Evolutionary conservation across 1,140 invertebrate genomes (phyloP).

Genomic region (Meloidogyne exigua): DNA sequence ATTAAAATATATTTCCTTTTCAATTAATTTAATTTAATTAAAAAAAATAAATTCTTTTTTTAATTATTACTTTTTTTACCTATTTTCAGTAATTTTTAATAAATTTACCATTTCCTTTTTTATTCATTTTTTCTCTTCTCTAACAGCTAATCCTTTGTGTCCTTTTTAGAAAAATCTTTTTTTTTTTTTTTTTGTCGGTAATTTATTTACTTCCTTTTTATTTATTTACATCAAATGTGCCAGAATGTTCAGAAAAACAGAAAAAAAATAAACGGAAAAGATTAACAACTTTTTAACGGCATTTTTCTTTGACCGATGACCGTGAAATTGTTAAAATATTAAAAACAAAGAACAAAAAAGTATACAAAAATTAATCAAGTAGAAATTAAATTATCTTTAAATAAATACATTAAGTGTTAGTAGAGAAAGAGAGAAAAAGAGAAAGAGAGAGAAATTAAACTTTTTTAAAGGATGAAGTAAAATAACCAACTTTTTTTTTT

Average conservation of each 20-base stretch:
- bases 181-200: background rate
- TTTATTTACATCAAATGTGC: background rate
- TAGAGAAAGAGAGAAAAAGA: too few species aligned
- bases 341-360: background rate
- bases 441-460: too few species aligned
- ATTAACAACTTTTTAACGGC: background rate
- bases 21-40: too few species aligned
- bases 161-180: too few species aligned
- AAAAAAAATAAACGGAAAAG: background rate
- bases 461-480: too few species aligned
- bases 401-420: too few species aligned
- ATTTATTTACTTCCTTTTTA: background rate
- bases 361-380: background rate
- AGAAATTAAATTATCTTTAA: background rate
- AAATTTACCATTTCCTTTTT: too few species aligned
- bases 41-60: too few species aligned
- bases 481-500: too few species aligned
- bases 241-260: background rate
- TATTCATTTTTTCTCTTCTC: background rate
- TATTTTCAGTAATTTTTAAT: too few species aligned
- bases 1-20: too few species aligned
- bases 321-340: background rate
- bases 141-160: background rate
- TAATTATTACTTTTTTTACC: background rate
- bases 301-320: conserved; percentile 2